Evolutionary conservation across 2,888 invertebrate genomes (phyloP).

Genomic region (Desoria tigrina): DNA sequence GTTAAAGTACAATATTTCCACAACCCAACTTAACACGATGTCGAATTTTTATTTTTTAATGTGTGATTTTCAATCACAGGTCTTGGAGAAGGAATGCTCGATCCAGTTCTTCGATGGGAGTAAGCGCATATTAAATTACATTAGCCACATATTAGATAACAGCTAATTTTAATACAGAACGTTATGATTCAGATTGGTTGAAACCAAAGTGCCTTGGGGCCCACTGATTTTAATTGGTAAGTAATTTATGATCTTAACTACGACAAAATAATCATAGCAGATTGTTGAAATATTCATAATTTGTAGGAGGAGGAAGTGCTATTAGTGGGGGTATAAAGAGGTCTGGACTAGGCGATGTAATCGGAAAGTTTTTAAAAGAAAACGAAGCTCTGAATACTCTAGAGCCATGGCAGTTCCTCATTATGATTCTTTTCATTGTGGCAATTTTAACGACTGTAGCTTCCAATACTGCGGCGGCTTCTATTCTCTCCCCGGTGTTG

Average conservation of each 20-base stretch:
- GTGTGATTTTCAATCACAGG: slow-evolving; percentile 22
- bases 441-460: slow-evolving; percentile 84
- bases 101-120: slow-evolving; percentile 47
- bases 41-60: background rate
- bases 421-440: slow-evolving; percentile 73
- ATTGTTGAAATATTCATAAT: slow-evolving; percentile 1
- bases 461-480: slow-evolving; percentile 58
- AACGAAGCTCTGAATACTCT: slow-evolving; percentile 64
- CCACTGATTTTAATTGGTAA: slow-evolving; percentile 41
- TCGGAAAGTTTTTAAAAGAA: slow-evolving; percentile 70
- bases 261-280: background rate
- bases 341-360: slow-evolving; percentile 73
- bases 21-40: no score
- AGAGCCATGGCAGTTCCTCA: slow-evolving; percentile 32
- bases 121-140: slow-evolving; percentile 37
- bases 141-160: no score
- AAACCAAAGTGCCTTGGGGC: slow-evolving; percentile 28
- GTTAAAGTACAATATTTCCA: no score
- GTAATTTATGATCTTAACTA: background rate
- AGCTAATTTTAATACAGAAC: no score
- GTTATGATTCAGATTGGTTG: slow-evolving; percentile 16
- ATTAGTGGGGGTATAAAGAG: slow-evolving; percentile 80
- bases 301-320: slow-evolving; percentile 81
- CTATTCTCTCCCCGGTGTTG: slow-evolving; percentile 38
- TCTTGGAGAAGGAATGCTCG: slow-evolving; percentile 43